These are phyloP conservation scores for Sweltsa coloradensis DNA, from an alignment of 1,140 invertebrate genomes.

Conservation along the genomic window DNA sequence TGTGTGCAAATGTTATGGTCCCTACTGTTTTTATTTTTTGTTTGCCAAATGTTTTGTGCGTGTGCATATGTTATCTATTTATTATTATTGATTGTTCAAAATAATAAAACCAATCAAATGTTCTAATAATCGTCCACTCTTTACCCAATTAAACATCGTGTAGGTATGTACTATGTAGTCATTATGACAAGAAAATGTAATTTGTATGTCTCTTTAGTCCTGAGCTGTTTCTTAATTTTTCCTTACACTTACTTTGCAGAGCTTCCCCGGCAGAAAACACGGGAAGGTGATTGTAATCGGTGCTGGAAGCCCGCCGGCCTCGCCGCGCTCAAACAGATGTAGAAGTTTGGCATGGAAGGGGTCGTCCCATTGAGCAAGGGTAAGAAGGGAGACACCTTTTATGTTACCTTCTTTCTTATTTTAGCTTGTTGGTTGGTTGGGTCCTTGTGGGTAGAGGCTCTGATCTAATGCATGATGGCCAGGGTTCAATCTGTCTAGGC, in stretches of 20 bases:
- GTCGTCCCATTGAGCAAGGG: slow-evolving; percentile 85
- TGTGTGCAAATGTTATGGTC: no score
- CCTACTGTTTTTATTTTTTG: no score
- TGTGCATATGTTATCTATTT: not conserved
- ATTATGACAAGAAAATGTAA: not conserved
- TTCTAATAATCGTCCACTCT: not conserved
- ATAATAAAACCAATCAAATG: not conserved
- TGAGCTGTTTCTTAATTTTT: slow-evolving; percentile 3
- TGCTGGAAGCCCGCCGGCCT: slow-evolving; percentile 88
- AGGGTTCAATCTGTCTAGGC: not conserved
- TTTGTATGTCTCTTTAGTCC: not conserved
- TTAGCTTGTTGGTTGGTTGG: slow-evolving; percentile 6
- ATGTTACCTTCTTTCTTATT: slow-evolving; percentile 14
- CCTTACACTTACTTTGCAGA: slow-evolving; percentile 25
- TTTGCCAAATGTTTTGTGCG: no score
- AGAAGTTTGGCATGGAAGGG: slow-evolving; percentile 94
- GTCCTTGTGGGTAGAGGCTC: not conserved
- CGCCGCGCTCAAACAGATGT: slow-evolving; percentile 85
- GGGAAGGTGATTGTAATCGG: slow-evolving; percentile 92
- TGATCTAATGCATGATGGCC: not conserved
- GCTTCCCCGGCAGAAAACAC: slow-evolving; percentile 60
- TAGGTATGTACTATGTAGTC: not conserved
- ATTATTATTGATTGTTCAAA: not conserved
- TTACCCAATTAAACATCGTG: not conserved
- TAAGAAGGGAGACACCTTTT: no score